phyloP scores from a whole-genome alignment of 2,113 vertebrate species.

The Capricornis sumatraensis region DNA sequence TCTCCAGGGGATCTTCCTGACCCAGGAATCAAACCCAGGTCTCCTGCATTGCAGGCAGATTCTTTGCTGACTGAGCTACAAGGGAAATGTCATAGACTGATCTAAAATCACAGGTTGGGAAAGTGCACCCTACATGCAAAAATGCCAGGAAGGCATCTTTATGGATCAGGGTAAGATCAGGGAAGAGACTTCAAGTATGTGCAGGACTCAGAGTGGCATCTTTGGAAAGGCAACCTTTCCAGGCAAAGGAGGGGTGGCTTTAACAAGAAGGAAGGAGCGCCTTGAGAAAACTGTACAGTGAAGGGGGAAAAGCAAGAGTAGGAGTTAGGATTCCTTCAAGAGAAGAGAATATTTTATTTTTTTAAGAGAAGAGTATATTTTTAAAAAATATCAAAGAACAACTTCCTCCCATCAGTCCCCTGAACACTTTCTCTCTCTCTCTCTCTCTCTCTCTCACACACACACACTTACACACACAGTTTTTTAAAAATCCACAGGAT shows the following conservation, averaged over 20 bases:
- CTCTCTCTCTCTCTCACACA: accelerated
- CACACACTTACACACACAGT: not conserved
- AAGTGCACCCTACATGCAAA: not conserved
- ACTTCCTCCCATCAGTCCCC: not conserved
- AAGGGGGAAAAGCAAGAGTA: not conserved
- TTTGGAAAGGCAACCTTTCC: not conserved
- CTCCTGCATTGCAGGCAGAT: not conserved
- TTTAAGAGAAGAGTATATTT: not conserved
- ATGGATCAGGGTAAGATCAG: not conserved
- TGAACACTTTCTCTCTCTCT: not conserved
- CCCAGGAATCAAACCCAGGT: not conserved
- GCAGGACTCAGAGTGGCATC: not conserved
- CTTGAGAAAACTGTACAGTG: not conserved
- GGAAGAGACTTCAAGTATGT: not conserved
- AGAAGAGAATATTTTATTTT: not conserved
- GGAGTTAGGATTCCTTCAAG: not conserved
- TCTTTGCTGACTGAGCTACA: not conserved
- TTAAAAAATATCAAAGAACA: not conserved
- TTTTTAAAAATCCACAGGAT: not conserved
- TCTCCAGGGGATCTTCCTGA: not conserved
- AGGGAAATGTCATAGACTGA: not conserved
- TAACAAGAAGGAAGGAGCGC: not conserved
- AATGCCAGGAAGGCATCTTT: not conserved
- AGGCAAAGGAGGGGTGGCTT: not conserved
- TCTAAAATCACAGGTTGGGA: not conserved